phyloP scores from a whole-genome alignment of 2,888 invertebrate genomes.

The Electrophaes corylata region DNA sequence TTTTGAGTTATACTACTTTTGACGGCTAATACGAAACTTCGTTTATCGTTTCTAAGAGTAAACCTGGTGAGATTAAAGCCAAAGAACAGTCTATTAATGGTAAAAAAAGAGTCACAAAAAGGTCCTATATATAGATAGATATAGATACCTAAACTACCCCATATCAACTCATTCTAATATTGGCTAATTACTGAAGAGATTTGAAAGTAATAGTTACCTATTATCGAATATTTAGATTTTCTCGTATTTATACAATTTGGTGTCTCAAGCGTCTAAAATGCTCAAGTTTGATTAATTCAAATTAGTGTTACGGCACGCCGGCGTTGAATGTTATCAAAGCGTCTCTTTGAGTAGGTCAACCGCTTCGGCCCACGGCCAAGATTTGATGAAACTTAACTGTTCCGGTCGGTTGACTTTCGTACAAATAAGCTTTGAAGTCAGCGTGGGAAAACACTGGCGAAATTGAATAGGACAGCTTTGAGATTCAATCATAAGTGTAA shows the following conservation, averaged over 20 bases:
- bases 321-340: constrained; percentile 69
- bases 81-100: too few species aligned
- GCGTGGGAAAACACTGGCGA: constrained; percentile 8
- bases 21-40: too few species aligned
- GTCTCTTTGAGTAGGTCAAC: constrained; percentile 64
- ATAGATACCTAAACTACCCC: too few species aligned
- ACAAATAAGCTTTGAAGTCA: constrained; percentile 54
- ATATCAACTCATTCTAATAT: too few species aligned
- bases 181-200: too few species aligned
- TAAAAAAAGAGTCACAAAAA: too few species aligned
- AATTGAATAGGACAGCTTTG: neutral
- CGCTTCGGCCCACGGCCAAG: constrained; percentile 52
- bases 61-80: too few species aligned
- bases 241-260: neutral
- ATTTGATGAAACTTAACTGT: constrained; percentile 71
- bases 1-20: too few species aligned
- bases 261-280: constrained; percentile 48
- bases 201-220: too few species aligned
- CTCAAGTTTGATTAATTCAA: constrained; percentile 73
- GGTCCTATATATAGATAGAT: too few species aligned
- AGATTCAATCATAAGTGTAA: neutral
- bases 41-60: too few species aligned
- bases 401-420: constrained; percentile 64
- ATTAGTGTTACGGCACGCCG: constrained; percentile 64
- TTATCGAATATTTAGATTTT: too few species aligned